Base-by-base conservation (phyloP, 2,888 invertebrate genomes). In the Lymantria dispar region DNA sequence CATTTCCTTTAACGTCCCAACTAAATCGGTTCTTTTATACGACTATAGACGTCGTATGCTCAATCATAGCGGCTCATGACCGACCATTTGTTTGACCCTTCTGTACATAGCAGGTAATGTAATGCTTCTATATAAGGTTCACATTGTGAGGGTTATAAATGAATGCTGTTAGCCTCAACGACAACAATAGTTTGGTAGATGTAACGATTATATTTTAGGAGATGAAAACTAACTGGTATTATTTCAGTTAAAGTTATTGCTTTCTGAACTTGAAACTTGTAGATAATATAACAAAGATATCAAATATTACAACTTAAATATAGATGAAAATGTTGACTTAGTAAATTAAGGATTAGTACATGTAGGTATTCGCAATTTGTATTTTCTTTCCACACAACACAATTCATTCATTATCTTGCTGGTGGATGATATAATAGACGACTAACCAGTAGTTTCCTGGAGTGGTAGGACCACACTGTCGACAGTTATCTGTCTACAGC, bases 51-150 rank as follows among this genome's bases (percentile, higher is more conserved):
- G 44, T 30, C 43, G 40, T 11, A 10, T 15, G 47, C 51, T 58
- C 45, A 49, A 52, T 53, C 60, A 56, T 37, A 46, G 14, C 37
- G 40, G 47, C 43, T 42, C 45, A 48, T 30, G 47, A 48, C 39
- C 49, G 48, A 38, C 43, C 43, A 52, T 62, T 61, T 61, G 43
- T 61, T 50, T 29, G 36, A 38, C 38, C 47, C 14, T 38, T 47
- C 50, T 54, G 36, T 49, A 36, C 30, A 43, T 33, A 33, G 33
- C 33, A 33, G 33, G 10, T 33, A 33, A 33, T 33, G 10, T 33
- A 33, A 30, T 30, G 8, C 30, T 8, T n/a, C 30, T 30, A 30
- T 30, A 30, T n/a, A n/a, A 5, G 5, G 22, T 22, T 22, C 8
- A 10, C 10, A 33, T 10, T 33, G 10, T 10, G 8, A 33, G 33